Evolutionary conservation across 92 coral and sea anemone genomes (phyloP).

Genomic region (Palythoa grandiflora): DNA sequence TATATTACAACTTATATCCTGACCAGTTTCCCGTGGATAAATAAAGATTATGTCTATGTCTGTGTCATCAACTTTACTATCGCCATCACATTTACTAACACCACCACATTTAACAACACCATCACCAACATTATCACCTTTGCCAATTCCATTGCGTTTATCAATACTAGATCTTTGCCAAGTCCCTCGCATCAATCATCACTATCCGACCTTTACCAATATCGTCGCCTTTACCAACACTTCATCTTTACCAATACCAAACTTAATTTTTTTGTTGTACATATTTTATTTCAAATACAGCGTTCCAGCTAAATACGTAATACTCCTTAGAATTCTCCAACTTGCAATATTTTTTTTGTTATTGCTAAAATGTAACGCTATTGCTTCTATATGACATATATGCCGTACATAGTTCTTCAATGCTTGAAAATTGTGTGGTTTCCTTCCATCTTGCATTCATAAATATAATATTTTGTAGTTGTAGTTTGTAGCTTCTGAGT

Average conservation of each 20-base stretch:
- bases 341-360: too few relatives aligned
- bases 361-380: too few relatives aligned
- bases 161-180: not conserved
- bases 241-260: not conserved
- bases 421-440: too few relatives aligned
- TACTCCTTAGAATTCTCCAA: not conserved
- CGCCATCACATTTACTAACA: not conserved
- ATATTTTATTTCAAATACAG: too few relatives aligned
- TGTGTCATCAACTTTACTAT: too few relatives aligned
- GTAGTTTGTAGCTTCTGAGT: not conserved
- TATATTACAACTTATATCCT: too few relatives aligned
- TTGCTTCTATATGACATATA: too few relatives aligned
- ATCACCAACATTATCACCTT: not conserved
- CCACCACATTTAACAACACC: not conserved
- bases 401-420: not conserved
- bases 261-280: not conserved
- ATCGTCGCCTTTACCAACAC: not conserved
- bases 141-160: not conserved
- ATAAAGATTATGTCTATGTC: too few relatives aligned
- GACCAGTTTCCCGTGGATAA: too few relatives aligned
- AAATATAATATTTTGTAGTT: not conserved
- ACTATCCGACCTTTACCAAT: not conserved
- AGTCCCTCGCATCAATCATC: not conserved
- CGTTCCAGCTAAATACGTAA: too few relatives aligned
- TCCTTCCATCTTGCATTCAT: too few relatives aligned